Evolutionary conservation across 2,888 invertebrate genomes (phyloP), one percentile per base, ranked within the genome.

Genomic region (Trimorus sp.): DNA sequence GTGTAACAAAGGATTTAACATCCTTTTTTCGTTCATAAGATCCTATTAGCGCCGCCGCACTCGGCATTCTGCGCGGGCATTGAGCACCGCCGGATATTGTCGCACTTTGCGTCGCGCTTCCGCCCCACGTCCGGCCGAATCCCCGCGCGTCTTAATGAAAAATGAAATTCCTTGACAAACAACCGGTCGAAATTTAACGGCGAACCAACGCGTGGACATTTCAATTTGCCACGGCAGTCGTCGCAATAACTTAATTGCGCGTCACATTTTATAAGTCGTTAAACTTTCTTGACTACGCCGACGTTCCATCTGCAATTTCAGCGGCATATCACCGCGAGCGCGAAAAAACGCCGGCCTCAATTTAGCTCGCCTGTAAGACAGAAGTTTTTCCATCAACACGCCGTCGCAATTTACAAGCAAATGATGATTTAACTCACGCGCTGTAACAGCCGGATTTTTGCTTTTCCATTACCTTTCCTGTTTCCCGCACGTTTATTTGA

Each of bases 1-100:
- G 48, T 56, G 78, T 78, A 78, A 82, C 77, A 78, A 82, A 75
- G 78, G 74, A 78, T 78, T 74, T 66, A 78, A 78, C 78, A 74
- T 78, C 62, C 63, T 82, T 78, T 60, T 74, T 82, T 78, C 74
- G 68, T 62, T 77, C 69, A 66, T 78, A 82, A 78, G 82, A 74
- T 75, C 74, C 82, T 78, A 82, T 82, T 82, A 78, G 74, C 59
- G 49, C 16, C 58, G 63, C 63, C 56, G 53, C 60, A 65, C 56
- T 49, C 42, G 42, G 51, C 63, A 65, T 58, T 58, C 73, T 56
- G 56, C 53, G 56, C 9, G 49, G 54, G 36, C 71, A 68, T 59
- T 59, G 63, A 74, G 65, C 59, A 73, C 51, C 58, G 45, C 26
- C 49, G 77, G 73, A 82, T 70, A 78, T 74, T 82, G 73, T 78